Evolutionary conservation across 2,888 invertebrate species (phyloP).

Genomic region (Tiliacea citrago): DNA sequence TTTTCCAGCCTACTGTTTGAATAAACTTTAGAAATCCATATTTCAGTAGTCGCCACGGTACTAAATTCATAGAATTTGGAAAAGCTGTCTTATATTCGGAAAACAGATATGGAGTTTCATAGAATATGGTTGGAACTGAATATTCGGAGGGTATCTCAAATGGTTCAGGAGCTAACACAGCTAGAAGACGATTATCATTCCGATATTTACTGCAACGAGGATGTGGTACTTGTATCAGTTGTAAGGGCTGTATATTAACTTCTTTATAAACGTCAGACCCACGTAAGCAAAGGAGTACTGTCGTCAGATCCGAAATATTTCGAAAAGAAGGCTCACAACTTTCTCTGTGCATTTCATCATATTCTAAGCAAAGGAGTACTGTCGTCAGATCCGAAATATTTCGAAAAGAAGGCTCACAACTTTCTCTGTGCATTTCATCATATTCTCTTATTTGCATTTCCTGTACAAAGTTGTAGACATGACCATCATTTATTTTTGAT

Average conservation of each 20-base stretch:
- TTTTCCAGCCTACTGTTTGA: slow-evolving; percentile 59
- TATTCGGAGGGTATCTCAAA: slow-evolving; percentile 20
- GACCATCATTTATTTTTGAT: slow-evolving; percentile 5
- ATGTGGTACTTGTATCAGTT: background rate
- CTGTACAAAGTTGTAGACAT: slow-evolving; percentile 43
- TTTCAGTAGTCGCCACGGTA: slow-evolving; percentile 44
- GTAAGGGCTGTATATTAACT: slow-evolving; percentile 28
- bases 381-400: background rate
- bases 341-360: background rate
- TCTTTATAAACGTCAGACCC: rapidly evolving
- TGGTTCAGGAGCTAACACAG: slow-evolving; percentile 53
- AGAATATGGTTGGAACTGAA: slow-evolving; percentile 57
- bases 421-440: too few species aligned
- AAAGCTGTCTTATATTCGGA: slow-evolving; percentile 20
- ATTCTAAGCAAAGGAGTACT: slow-evolving; percentile 57
- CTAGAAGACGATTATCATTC: slow-evolving; percentile 22
- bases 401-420: slow-evolving; percentile 16
- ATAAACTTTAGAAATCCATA: slow-evolving; percentile 62
- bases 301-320: background rate
- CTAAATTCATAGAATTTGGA: slow-evolving; percentile 50
- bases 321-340: slow-evolving; percentile 18
- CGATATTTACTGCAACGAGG: background rate
- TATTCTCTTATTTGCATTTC: background rate
- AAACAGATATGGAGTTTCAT: slow-evolving; percentile 48
- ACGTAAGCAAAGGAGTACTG: slow-evolving; percentile 46